These are phyloP conservation scores for Dissostichus mawsoni DNA, from an alignment of 2,113 vertebrate species.

Conservation along the genomic window DNA sequence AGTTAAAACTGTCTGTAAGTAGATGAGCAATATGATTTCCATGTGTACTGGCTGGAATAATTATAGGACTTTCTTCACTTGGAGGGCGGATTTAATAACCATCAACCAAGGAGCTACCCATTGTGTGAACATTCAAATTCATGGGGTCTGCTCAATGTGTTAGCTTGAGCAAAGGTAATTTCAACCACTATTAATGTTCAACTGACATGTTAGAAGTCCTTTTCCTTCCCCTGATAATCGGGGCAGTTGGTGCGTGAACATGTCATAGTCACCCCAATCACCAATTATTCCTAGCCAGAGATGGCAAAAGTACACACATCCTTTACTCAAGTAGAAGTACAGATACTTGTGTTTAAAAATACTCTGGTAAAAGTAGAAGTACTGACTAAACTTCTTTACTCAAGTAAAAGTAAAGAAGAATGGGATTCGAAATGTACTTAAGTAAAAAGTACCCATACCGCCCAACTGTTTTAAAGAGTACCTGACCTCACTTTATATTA, in stretches of 20 bases:
- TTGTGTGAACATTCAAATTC: constrained; percentile 25
- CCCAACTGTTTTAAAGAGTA: too few species aligned
- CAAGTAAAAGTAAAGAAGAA: too few species aligned
- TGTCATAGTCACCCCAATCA: not conserved
- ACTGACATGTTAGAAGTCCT: constrained; percentile 36
- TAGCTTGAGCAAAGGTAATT: constrained; percentile 49
- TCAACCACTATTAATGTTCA: constrained; percentile 38
- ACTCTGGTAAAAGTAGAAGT: not conserved
- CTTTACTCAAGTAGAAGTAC: too few species aligned
- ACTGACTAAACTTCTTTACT: too few species aligned
- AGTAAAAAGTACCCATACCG: too few species aligned
- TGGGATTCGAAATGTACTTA: too few species aligned
- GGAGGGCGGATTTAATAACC: constrained; percentile 57
- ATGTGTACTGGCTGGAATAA: constrained; percentile 63
- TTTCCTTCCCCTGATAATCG: constrained; percentile 5
- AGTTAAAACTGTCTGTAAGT: constrained; percentile 35
- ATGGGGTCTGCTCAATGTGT: constrained; percentile 5
- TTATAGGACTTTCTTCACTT: constrained; percentile 50
- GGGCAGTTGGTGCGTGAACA: constrained; percentile 17
- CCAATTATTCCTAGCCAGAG: not conserved
- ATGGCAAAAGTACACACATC: too few species aligned
- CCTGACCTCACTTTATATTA: too few species aligned
- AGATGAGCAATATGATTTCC: constrained; percentile 30
- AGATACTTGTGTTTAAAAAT: too few species aligned
- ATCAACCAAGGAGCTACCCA: constrained; percentile 21